Evolutionary conservation across 2,888 invertebrate genomes (phyloP).

Genomic region (Schrankia costaestrigalis): DNA sequence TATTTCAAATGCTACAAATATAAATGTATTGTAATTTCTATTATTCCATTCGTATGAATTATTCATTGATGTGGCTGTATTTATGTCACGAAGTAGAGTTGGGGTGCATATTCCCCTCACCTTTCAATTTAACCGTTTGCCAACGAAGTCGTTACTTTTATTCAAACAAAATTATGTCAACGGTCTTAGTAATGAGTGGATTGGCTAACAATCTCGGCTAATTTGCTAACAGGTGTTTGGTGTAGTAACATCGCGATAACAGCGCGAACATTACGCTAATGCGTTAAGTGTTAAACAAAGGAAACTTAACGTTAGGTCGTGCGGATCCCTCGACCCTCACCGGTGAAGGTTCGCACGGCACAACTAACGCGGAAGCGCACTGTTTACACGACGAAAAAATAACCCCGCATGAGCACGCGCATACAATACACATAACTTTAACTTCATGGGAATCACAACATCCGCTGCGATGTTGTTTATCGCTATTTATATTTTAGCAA

Average conservation of each 20-base stretch:
- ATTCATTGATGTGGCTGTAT: constrained; percentile 10
- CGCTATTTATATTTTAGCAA: constrained; percentile 26
- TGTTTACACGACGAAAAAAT: constrained; percentile 63
- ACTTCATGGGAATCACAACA: constrained; percentile 45
- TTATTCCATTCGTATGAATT: constrained; percentile 7
- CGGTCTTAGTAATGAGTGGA: too few species aligned
- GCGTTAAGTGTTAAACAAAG: constrained; percentile 65
- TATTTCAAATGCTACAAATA: constrained; percentile 1
- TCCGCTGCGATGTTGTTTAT: constrained; percentile 21
- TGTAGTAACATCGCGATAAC: constrained; percentile 6
- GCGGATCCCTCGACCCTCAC: constrained; percentile 62
- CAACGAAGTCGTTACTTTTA: too few species aligned
- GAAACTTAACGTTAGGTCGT: constrained; percentile 60
- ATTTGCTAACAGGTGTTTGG: neutral
- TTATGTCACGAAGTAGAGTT: constrained; percentile 10
- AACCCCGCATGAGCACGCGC: constrained; percentile 47
- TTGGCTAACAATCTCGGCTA: neutral
- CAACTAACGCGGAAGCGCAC: constrained; percentile 59
- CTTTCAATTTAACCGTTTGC: constrained; percentile 15
- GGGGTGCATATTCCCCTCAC: constrained; percentile 22
- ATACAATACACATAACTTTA: constrained; percentile 49
- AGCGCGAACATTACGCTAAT: constrained; percentile 43
- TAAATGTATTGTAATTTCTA: constrained; percentile 4
- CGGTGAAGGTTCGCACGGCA: constrained; percentile 68
- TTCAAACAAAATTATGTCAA: too few species aligned